Evolutionary conservation across 2,113 vertebrate genomes (phyloP).

Genomic region (Pardalotus punctatus): DNA sequence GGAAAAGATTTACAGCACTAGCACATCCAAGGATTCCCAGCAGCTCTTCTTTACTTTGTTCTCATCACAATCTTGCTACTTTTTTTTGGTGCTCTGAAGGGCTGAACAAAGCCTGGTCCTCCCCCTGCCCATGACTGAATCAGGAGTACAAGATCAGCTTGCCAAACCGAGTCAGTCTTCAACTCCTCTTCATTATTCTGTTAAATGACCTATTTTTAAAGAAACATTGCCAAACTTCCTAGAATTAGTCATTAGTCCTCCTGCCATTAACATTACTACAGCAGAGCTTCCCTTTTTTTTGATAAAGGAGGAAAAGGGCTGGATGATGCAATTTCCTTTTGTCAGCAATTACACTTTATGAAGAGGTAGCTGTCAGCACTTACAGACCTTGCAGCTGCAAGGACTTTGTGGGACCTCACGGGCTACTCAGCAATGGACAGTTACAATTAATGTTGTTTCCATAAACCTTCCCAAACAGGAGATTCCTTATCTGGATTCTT

Average conservation of each 20-base stretch:
- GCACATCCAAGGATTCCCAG: accelerated
- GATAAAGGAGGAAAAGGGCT: neutral
- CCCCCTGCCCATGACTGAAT: neutral
- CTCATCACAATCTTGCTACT: neutral
- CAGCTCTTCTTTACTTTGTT: neutral
- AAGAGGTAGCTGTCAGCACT: neutral
- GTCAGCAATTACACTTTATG: neutral
- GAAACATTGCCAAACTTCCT: neutral
- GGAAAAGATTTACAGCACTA: neutral
- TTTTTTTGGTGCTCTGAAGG: neutral
- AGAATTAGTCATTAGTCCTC: conserved; percentile 3
- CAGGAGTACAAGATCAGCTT: neutral
- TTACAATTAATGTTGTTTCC: neutral
- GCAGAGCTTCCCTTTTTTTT: neutral
- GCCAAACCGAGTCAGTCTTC: neutral
- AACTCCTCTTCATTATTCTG: neutral
- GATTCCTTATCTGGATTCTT: neutral
- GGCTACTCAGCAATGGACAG: neutral
- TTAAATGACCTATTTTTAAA: neutral
- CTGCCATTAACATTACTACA: neutral
- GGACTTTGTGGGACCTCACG: neutral
- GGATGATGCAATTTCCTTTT: conserved; percentile 19
- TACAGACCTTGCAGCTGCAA: neutral
- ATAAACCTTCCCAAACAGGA: neutral
- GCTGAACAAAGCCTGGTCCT: neutral